Conservation (phyloP, 30 jellyfish, hydroid and myxozoan genomes). For the Sanderia malayensis region DNA sequence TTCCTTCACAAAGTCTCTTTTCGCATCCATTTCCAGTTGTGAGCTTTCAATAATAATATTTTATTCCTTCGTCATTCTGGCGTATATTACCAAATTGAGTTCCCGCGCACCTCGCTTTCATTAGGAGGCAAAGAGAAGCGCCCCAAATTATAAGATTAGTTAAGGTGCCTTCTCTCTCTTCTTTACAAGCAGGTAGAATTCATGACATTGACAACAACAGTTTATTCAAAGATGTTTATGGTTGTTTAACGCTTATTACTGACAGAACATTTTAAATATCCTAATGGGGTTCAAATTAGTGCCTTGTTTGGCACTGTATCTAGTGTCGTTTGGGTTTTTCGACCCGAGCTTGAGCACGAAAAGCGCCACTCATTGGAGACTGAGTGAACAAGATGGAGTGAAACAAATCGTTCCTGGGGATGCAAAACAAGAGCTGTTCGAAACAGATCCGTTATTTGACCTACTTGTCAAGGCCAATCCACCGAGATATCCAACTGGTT, state of each 20-base stretch:
- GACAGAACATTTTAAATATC: not conserved
- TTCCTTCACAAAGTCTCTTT: too few species aligned
- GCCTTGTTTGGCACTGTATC: constrained; percentile 42
- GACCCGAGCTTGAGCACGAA: constrained; percentile 15
- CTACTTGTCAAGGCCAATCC: constrained; percentile 62
- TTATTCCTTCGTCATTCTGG: too few species aligned
- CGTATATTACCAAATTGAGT: too few species aligned
- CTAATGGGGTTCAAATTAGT: constrained; percentile 24
- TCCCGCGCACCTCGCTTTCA: too few species aligned
- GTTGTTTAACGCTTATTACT: not conserved
- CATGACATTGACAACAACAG: not conserved
- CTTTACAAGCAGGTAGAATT: not conserved
- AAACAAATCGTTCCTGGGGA: constrained; percentile 60
- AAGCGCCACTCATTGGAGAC: constrained; percentile 82
- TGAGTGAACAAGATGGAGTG: constrained; percentile 66
- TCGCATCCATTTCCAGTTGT: too few species aligned
- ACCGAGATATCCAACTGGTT: constrained; percentile 28
- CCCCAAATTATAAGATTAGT: too few species aligned
- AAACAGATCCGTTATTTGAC: constrained; percentile 61
- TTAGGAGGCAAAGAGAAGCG: too few species aligned
- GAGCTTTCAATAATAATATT: too few species aligned
- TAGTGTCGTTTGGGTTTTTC: constrained; percentile 51
- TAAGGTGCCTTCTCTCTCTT: too few species aligned
- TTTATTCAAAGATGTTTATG: not conserved
- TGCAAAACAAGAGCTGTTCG: constrained; percentile 43